Percentiles rank a stretch among this genome's conserved stretches.
phyloP scores from a whole-genome alignment of 2,113 vertebrate species.

The Phylloscopus trochiloides region DNA sequence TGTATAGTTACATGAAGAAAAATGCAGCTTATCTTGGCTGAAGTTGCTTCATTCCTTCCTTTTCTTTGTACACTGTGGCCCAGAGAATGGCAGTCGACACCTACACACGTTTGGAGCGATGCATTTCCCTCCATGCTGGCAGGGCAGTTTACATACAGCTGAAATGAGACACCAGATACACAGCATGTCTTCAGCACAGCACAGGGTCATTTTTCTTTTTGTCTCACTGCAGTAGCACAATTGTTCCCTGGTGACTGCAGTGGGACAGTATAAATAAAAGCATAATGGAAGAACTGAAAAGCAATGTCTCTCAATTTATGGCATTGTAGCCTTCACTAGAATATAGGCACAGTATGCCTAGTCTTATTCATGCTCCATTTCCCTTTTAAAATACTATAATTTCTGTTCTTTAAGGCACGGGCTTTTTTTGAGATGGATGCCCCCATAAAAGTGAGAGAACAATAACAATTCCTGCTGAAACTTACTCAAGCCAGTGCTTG shows the following conservation, averaged over 20 bases:
- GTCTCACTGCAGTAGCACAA: not conserved
- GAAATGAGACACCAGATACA: conserved; percentile 21
- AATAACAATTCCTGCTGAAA: not conserved
- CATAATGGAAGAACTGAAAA: conserved; percentile 19
- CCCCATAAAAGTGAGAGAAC: not conserved
- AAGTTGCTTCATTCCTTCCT: conserved; percentile 65
- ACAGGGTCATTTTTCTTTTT: not conserved
- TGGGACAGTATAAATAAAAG: conserved; percentile 44
- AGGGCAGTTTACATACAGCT: conserved; percentile 81
- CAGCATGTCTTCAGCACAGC: not conserved
- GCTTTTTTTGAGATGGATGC: not conserved
- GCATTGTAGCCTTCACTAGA: not conserved
- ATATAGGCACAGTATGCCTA: not conserved
- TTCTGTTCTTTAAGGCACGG: not conserved
- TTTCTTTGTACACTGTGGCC: conserved; percentile 77
- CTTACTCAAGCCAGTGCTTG: not conserved
- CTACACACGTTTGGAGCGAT: conserved; percentile 80
- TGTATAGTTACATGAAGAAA: not conserved
- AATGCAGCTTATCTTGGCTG: not conserved
- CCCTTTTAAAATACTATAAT: conserved; percentile 1
- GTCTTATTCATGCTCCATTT: not conserved
- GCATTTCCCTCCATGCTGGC: conserved; percentile 85
- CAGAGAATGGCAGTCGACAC: conserved; percentile 75
- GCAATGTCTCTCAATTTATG: conserved; percentile 20
- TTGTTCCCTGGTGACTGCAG: not conserved